Evolutionary conservation across 2,113 vertebrate species (phyloP), one percentile per base, ranked within the genome.

Genomic region (Heterotilapia buettikoferi): DNA sequence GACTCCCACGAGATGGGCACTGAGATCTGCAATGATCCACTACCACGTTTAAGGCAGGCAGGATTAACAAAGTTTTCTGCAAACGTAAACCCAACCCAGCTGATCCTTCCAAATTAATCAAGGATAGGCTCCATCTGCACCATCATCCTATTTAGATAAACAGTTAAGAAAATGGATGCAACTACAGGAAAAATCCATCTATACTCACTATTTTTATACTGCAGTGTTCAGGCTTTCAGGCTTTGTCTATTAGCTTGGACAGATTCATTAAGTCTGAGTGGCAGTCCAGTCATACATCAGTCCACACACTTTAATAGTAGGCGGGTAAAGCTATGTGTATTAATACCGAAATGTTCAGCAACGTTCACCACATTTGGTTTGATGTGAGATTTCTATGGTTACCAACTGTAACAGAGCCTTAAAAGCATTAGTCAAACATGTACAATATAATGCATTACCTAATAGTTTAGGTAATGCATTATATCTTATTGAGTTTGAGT

Each of bases 1-100:
- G 84, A 89, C 86, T 90, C 87, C 84, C 68, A 10, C 2, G 21
- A 78, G 87, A 92, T 59, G 26, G 83, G 76, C 19, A 19, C 40
- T 52, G 53, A 79, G 45, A 61, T 40, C 82, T 18, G 71, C 59
- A 33, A 71, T 50, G 53, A 76, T 59, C 87, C 81, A 24, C 50
- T 57, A 14, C 56, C 59, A 13, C 50, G 2, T 86, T 89, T 56
- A 84, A 90, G 26, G 31, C 31, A 43, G 11, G 45, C 50, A 66
- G 59, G 24, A 63, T 31, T 43, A 43, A 36, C 18, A 14, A 73
- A 47, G 76, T 31, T 71, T 61, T 84, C 43, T 78, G n/a, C 40
- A 26, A 76, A 56, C 9, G 11, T 33, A 63, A 83, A 83, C 13
- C 54, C 36, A 43, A 18, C 14, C 56, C 33, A 66, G 61, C 33